phyloP scores from a whole-genome alignment of 2,797 vertebrate species.

The Hypotaenidia okinawae region DNA sequence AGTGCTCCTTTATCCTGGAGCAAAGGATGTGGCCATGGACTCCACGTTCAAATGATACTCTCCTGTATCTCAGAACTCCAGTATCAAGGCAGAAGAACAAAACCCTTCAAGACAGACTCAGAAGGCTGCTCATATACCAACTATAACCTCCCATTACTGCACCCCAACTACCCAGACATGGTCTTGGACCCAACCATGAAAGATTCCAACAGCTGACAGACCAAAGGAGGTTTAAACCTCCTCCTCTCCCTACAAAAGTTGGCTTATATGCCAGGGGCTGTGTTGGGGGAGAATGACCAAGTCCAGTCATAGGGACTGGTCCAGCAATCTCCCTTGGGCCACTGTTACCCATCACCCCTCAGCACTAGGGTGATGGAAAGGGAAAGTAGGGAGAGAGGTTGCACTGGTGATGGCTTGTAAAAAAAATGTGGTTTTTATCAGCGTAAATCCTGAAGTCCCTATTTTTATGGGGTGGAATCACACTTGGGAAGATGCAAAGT shows the following conservation, averaged over 20 bases:
- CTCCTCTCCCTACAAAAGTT: not conserved
- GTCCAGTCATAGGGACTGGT: not conserved
- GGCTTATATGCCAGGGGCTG: not conserved
- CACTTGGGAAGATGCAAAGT: conserved; percentile 10
- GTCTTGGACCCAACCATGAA: not conserved
- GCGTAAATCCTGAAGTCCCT: not conserved
- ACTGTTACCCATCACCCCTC: not conserved
- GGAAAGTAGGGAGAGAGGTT: not conserved
- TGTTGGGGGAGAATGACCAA: not conserved
- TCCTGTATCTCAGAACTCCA: not conserved
- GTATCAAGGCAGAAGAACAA: not conserved
- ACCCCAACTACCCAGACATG: fast-evolving
- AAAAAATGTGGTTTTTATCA: not conserved
- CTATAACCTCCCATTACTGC: not conserved
- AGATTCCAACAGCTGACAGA: not conserved
- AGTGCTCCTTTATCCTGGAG: not conserved
- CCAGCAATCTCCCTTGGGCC: not conserved
- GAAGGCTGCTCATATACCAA: not conserved
- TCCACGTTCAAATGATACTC: not conserved
- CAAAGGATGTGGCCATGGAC: not conserved
- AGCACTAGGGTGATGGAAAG: not conserved
- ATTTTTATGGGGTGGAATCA: conserved; percentile 46
- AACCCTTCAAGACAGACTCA: not conserved
- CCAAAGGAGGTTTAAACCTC: not conserved
- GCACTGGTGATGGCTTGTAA: not conserved